These are phyloP conservation scores for Drosophila meridiana DNA, from an alignment of 2,888 invertebrate genomes.

Conservation along the genomic window DNA sequence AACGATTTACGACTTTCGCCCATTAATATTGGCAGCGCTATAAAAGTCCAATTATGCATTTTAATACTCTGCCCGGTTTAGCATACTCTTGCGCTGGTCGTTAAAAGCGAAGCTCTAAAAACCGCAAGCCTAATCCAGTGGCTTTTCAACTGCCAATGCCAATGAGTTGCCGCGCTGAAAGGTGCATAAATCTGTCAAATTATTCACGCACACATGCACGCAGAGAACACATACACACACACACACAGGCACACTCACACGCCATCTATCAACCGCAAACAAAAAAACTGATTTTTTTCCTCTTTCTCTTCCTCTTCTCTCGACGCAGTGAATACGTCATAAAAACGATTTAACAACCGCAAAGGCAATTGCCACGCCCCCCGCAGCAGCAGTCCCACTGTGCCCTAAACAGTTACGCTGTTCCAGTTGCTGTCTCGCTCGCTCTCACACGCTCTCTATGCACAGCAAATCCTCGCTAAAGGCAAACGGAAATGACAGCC, in stretches of 20 bases:
- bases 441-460: neutral
- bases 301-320: constrained; percentile 14
- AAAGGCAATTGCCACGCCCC: constrained; percentile 55
- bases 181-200: constrained; percentile 61
- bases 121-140: constrained; percentile 20
- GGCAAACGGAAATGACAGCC: constrained; percentile 68
- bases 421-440: neutral
- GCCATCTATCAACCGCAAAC: constrained; percentile 41
- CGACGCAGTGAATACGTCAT: constrained; percentile 62
- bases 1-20: constrained; percentile 13
- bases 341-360: constrained; percentile 77
- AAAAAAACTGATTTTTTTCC: constrained; percentile 11
- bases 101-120: constrained; percentile 28
- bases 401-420: neutral
- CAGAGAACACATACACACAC: constrained; percentile 2
- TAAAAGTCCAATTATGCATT: constrained; percentile 34
- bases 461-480: constrained; percentile 8
- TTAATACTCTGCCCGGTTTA: neutral
- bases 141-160: constrained; percentile 7
- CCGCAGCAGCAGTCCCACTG: neutral
- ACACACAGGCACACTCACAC: constrained; percentile 7
- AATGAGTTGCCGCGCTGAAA: constrained; percentile 24
- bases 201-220: constrained; percentile 47
- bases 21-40: constrained; percentile 27
- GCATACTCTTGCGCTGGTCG: constrained; percentile 17